These are phyloP conservation scores for Hipposideros larvatus DNA, from an alignment of 2,797 vertebrate genomes.

Conservation along the genomic window DNA sequence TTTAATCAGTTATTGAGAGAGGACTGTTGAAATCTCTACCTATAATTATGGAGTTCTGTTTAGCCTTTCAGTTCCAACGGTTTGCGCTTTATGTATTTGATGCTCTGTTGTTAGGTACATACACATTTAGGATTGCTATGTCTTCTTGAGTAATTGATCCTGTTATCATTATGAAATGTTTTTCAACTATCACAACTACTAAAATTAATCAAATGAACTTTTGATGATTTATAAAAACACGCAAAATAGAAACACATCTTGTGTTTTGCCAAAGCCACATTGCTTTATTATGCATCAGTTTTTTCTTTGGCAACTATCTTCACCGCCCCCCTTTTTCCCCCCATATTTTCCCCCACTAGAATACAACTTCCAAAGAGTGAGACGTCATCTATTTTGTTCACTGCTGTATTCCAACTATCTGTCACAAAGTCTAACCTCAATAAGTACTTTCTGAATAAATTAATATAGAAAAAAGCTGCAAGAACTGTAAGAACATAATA, in stretches of 20 bases:
- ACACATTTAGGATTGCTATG: neutral
- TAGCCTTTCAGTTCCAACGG: conserved; percentile 21
- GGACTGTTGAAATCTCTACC: neutral
- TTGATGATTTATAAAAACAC: conserved; percentile 26
- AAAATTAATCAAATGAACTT: conserved; percentile 1
- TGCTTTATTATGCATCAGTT: neutral
- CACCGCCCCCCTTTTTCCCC: neutral
- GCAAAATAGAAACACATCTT: conserved; percentile 53
- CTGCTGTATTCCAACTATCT: conserved; percentile 13
- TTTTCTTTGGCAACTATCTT: neutral
- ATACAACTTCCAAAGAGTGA: conserved; percentile 47
- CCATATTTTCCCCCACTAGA: neutral
- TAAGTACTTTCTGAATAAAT: conserved; percentile 44
- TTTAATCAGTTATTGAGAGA: neutral
- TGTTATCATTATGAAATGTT: neutral
- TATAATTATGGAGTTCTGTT: conserved; percentile 10
- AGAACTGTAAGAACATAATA: neutral
- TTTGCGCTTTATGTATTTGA: conserved; percentile 33
- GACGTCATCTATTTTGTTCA: neutral
- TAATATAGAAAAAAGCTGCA: neutral
- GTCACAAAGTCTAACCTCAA: conserved; percentile 17
- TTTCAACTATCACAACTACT: neutral
- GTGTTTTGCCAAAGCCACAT: neutral
- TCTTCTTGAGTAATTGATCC: conserved; percentile 3
- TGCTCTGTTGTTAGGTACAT: neutral